These are phyloP conservation scores for Orgyia antiqua DNA, from an alignment of 2,888 invertebrate species.

Conservation along the genomic window DNA sequence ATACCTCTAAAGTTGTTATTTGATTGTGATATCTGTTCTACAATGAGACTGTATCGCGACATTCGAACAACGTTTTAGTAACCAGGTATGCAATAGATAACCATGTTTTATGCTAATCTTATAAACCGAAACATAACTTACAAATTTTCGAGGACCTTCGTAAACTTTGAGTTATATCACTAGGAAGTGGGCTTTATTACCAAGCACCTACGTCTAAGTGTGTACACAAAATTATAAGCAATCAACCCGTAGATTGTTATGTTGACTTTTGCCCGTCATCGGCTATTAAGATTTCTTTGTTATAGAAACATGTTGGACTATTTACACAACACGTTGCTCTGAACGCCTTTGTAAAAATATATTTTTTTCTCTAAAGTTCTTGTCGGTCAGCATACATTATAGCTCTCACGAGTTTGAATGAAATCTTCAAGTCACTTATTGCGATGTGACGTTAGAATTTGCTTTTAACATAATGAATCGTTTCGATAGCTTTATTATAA, in stretches of 20 bases:
- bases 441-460: constrained; percentile 68
- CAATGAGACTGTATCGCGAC: constrained; percentile 56
- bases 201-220: constrained; percentile 37
- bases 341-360: constrained; percentile 65
- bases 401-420: constrained; percentile 71
- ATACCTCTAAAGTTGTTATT: constrained; percentile 45
- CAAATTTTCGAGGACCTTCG: constrained; percentile 64
- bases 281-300: constrained; percentile 77
- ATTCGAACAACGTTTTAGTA: constrained; percentile 66
- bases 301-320: constrained; percentile 76
- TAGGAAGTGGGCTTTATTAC: constrained; percentile 47
- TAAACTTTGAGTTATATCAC: constrained; percentile 35
- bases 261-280: constrained; percentile 74
- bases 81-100: constrained; percentile 73
- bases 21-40: constrained; percentile 30
- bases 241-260: constrained; percentile 73
- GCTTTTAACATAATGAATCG: constrained; percentile 63
- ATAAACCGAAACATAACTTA: constrained; percentile 65
- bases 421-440: constrained; percentile 70
- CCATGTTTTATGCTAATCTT: constrained; percentile 71
- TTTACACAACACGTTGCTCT: constrained; percentile 74
- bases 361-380: constrained; percentile 49
- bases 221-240: constrained; percentile 63
- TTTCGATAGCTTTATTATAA: constrained; percentile 69
- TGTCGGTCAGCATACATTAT: constrained; percentile 62